phyloP scores from a whole-genome alignment of 2,888 invertebrate genomes.

The Ceraclea dissimilis region DNA sequence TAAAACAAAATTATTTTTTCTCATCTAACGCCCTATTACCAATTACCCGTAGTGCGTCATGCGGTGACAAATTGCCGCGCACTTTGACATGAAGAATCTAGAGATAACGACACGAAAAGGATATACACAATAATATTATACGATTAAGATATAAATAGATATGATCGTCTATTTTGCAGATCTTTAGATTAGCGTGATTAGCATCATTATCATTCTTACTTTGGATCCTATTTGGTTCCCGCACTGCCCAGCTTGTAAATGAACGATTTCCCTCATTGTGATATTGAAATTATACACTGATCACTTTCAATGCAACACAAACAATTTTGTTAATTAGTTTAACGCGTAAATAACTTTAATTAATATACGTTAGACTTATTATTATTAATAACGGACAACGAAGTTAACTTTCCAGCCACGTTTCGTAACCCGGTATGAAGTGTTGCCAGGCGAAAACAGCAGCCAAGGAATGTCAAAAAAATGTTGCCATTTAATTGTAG shows the following conservation, averaged over 20 bases:
- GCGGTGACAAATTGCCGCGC: too few relatives aligned
- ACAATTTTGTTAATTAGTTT: neutral
- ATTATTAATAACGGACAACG: neutral
- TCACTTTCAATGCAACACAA: neutral
- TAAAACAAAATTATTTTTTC: too few relatives aligned
- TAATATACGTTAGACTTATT: neutral
- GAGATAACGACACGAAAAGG: too few relatives aligned
- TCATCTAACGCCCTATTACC: too few relatives aligned
- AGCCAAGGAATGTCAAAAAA: neutral
- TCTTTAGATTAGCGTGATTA: too few relatives aligned
- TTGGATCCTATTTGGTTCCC: conserved; percentile 91
- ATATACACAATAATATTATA: too few relatives aligned
- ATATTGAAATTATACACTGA: neutral
- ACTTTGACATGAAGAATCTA: too few relatives aligned
- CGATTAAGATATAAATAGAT: too few relatives aligned
- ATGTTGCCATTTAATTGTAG: too few relatives aligned
- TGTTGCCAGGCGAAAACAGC: neutral
- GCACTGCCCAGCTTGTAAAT: conserved; percentile 84
- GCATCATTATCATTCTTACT: conserved; percentile 48
- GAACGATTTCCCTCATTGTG: conserved; percentile 84
- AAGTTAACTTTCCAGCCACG: neutral
- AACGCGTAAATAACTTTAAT: neutral
- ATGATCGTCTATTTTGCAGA: too few relatives aligned
- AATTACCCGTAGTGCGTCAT: too few relatives aligned
- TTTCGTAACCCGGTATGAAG: neutral